phyloP scores from a whole-genome alignment of 2,888 invertebrate species.

The Drosophila borborema region DNA sequence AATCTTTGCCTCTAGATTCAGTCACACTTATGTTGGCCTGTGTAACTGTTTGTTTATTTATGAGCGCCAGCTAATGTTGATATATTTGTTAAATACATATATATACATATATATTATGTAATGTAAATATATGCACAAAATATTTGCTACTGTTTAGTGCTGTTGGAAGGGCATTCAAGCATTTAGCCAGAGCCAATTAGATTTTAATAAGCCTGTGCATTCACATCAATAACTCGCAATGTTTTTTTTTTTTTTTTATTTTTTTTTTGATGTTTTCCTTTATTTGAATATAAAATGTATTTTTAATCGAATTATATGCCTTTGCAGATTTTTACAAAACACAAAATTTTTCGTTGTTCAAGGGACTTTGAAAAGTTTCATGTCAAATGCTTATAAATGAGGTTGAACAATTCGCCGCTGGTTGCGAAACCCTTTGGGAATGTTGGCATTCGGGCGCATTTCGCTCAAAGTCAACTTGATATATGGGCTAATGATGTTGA shows the following conservation, averaged over 20 bases:
- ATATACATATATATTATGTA: background rate
- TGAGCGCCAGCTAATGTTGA: conserved; percentile 1
- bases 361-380: conserved; percentile 5
- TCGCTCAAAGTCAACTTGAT: conserved; percentile 58
- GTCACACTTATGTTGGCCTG: background rate
- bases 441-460: conserved; percentile 36
- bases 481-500: conserved; percentile 70
- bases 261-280: background rate
- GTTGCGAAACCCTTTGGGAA: conserved; percentile 35
- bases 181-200: conserved; percentile 36
- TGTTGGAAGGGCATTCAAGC: conserved; percentile 27
- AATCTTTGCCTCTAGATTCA: too few relatives aligned
- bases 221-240: conserved; percentile 39
- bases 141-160: background rate
- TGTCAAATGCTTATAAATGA: conserved; percentile 38
- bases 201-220: conserved; percentile 40
- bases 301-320: conserved; percentile 15
- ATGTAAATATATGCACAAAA: background rate
- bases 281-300: background rate
- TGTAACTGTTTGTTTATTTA: background rate
- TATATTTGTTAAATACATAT: background rate
- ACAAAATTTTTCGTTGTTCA: background rate
- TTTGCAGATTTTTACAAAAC: background rate
- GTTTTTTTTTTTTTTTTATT: too few relatives aligned
- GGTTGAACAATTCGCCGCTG: conserved; percentile 3